Percentiles rank a stretch among this genome's conserved stretches.
Conservation (phyloP, 2,888 invertebrate species). For the Tricholauxania praeusta region DNA sequence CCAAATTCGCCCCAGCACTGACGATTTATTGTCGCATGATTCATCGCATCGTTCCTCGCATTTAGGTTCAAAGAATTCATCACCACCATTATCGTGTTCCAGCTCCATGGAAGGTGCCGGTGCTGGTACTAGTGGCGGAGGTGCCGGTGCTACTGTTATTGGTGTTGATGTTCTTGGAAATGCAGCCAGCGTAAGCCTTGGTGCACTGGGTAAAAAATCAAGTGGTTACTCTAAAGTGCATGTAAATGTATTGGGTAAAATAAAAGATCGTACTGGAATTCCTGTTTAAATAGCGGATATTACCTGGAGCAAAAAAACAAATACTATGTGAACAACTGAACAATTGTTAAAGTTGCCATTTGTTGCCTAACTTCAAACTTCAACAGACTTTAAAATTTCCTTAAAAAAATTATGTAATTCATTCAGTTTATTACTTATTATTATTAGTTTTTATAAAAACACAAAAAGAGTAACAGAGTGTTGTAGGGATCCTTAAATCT, state of each 20-base stretch:
- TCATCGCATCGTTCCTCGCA: constrained; percentile 59
- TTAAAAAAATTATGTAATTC: no score
- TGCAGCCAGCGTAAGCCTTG: constrained; percentile 45
- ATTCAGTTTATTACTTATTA: no score
- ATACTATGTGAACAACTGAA: not conserved
- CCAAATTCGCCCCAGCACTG: constrained; percentile 58
- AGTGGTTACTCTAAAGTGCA: constrained; percentile 66
- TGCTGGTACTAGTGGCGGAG: constrained; percentile 29
- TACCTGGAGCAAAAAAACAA: not conserved
- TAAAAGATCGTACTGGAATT: constrained; percentile 68
- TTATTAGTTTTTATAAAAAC: no score
- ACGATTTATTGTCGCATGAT: constrained; percentile 55
- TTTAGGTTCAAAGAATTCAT: constrained; percentile 64
- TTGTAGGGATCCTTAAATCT: no score
- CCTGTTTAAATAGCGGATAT: constrained; percentile 59
- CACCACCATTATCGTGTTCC: constrained; percentile 63
- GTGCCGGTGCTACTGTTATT: constrained; percentile 19
- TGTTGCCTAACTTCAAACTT: constrained; percentile 5
- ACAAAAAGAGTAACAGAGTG: no score
- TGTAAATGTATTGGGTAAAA: constrained; percentile 67
- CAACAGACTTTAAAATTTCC: constrained; percentile 3
- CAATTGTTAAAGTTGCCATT: not conserved
- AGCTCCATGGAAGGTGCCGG: constrained; percentile 49
- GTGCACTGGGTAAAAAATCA: constrained; percentile 53
- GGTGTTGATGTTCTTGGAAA: not conserved